Percentiles rank a stretch among this genome's conserved stretches.
These are phyloP conservation scores for Cryptocheilus praepositus DNA, from an alignment of 2,888 invertebrate genomes.

Conservation along the genomic window DNA sequence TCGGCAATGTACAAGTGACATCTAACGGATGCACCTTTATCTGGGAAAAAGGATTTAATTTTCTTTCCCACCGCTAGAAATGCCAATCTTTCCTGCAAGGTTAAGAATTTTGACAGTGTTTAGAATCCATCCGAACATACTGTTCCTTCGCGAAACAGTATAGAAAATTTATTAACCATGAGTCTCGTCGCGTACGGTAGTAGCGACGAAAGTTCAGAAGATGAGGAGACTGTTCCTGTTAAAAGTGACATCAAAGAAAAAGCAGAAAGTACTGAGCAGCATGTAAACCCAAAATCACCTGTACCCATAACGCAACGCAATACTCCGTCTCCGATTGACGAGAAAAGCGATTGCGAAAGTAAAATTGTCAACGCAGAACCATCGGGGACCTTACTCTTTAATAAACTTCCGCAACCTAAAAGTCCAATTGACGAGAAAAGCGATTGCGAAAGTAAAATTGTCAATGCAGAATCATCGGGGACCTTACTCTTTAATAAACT, in stretches of 20 bases:
- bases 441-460: not conserved
- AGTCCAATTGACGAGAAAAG: slow-evolving; percentile 15
- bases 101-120: too few species aligned
- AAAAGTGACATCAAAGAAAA: not conserved
- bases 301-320: slow-evolving; percentile 65
- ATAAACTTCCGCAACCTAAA: slow-evolving; percentile 77
- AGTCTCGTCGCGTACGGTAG: slow-evolving; percentile 71
- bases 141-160: slow-evolving; percentile 3
- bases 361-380: not conserved
- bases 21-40: too few species aligned
- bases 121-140: too few species aligned
- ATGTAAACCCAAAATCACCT: slow-evolving; percentile 26
- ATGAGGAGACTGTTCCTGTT: slow-evolving; percentile 46
- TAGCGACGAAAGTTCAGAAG: slow-evolving; percentile 68
- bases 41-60: too few species aligned
- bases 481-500: slow-evolving; percentile 67
- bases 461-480: slow-evolving; percentile 3
- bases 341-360: slow-evolving; percentile 4
- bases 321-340: not conserved
- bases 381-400: slow-evolving; percentile 54
- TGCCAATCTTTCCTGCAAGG: too few species aligned
- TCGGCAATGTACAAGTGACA: too few species aligned
- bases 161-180: slow-evolving; percentile 53
- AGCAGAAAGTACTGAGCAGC: too few species aligned
- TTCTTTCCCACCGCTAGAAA: too few species aligned